A percentile compares a stretch with the other conserved stretches of the same genome.
These are phyloP conservation scores for Montipora sp. DNA, from an alignment of 64 coral and sea anemone species.

Conservation along the genomic window DNA sequence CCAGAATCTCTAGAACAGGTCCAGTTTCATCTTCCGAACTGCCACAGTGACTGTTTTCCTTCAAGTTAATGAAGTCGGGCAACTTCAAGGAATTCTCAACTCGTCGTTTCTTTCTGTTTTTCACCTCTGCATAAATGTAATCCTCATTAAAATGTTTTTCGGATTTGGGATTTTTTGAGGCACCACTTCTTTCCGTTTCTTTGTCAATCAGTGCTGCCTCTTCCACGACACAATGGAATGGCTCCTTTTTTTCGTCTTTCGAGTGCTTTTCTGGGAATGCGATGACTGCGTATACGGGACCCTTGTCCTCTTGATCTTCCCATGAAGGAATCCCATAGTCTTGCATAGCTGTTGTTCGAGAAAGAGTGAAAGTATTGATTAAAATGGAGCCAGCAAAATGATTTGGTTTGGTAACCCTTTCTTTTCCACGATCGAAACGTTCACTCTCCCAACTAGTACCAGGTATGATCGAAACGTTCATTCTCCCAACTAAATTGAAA, in stretches of 20 bases:
- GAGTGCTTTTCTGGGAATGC: not conserved
- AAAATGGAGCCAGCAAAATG: too few species aligned
- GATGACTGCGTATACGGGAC: not conserved
- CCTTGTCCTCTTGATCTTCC: not conserved
- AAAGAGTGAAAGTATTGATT: too few species aligned
- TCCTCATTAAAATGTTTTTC: not conserved
- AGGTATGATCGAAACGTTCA: too few species aligned
- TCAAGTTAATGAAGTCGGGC: not conserved
- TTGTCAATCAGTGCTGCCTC: not conserved
- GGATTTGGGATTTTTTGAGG: not conserved
- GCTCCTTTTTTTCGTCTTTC: not conserved
- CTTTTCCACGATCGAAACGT: too few species aligned
- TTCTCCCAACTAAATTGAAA: too few species aligned
- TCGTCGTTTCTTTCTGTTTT: not conserved
- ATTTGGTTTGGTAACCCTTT: too few species aligned
- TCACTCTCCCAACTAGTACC: too few species aligned
- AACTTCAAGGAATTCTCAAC: not conserved
- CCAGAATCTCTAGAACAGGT: not conserved
- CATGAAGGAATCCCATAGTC: constrained; percentile 12
- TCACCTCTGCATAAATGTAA: constrained; percentile 1
- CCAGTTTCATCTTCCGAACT: not conserved
- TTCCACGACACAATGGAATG: not conserved
- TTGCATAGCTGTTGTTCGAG: too few species aligned
- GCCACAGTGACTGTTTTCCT: not conserved
- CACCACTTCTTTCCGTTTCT: not conserved